Base-by-base conservation (phyloP, 1,140 invertebrate genomes). In the Micrasema minimum region DNA sequence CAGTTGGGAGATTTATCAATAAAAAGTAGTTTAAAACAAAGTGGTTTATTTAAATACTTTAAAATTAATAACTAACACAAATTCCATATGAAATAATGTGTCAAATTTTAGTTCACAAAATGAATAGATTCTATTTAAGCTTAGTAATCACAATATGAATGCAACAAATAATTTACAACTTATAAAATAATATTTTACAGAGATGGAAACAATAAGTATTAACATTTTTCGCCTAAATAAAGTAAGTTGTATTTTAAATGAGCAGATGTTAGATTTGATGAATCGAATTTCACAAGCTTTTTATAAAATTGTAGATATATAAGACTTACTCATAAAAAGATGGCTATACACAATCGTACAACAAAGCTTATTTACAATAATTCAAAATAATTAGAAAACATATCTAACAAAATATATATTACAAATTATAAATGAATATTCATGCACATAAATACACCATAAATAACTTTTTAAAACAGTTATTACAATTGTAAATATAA, bases 91-190 rank as follows among this genome's bases (percentile, higher is more conserved):
- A n/a, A n/a, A n/a, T n/a, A n/a, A n/a, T n/a, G n/a, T n/a, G n/a
- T n/a, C n/a, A n/a, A n/a, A n/a, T 31, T 31, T 4, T 35, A 59
- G 55, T 59, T 59, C 38, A 59, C 55, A 59, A 59, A 59, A 59
- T 41, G 16, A 59, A 14, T 14, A 7, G 16, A 59, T 59, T 41
- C 48, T 4, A 2, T 22, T 43, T 59, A 55, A 59, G 55, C 37
- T 59, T 59, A 41, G 12, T n/a, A 38, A 43, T 59, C 55, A 59
- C 55, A 59, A 59, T 59, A 4, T 31, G 3, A 4, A 22, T 12
- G 55, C 55, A 38, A 12, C 18, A 23, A 59, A 59, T 38, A n/a
- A 59, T 59, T 59, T 59, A 59, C 55, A 59, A 59, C 35, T 59
- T 59, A 43, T n/a, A 53, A 41, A 59, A 41, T 22, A 20, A 59